Percentiles rank a stretch among this genome's conserved stretches.
Evolutionary conservation across 2,888 invertebrate species (phyloP).

Genomic region (Megaustenia siamemsis): DNA sequence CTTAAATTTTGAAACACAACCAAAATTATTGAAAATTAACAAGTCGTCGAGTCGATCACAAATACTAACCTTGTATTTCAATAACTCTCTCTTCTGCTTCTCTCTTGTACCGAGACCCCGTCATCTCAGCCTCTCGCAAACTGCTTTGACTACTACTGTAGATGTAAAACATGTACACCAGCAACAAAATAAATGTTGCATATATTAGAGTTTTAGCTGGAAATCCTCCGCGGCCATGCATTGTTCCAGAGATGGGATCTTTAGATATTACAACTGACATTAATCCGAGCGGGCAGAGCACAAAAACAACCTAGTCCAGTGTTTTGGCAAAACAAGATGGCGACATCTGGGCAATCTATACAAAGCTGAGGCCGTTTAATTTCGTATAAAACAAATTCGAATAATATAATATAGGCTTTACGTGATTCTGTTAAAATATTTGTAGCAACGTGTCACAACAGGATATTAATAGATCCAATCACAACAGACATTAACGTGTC

Average conservation of each 20-base stretch:
- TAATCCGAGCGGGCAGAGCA: slow-evolving; percentile 36
- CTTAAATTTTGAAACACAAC: no score
- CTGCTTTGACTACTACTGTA: slow-evolving; percentile 67
- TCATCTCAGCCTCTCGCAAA: slow-evolving; percentile 68
- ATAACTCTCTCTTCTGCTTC: slow-evolving; percentile 71
- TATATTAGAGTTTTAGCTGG: slow-evolving; percentile 64
- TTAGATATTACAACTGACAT: neutral
- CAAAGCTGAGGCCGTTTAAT: no score
- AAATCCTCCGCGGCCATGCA: slow-evolving; percentile 61
- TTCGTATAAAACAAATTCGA: no score
- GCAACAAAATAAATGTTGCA: slow-evolving; percentile 61
- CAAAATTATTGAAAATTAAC: no score
- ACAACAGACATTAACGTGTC: no score
- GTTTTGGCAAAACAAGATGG: slow-evolving; percentile 65
- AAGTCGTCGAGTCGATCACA: no score
- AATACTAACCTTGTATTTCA: slow-evolving; percentile 69
- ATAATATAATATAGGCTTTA: no score
- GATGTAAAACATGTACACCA: slow-evolving; percentile 70
- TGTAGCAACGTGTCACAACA: no score
- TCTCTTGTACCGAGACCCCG: slow-evolving; percentile 68
- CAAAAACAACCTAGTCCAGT: neutral
- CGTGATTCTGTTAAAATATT: no score
- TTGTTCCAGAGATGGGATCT: slow-evolving; percentile 4
- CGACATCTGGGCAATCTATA: no score
- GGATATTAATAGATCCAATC: no score